phyloP scores from a whole-genome alignment of 2,113 vertebrate species.

The Gymnocephalus cernua region DNA sequence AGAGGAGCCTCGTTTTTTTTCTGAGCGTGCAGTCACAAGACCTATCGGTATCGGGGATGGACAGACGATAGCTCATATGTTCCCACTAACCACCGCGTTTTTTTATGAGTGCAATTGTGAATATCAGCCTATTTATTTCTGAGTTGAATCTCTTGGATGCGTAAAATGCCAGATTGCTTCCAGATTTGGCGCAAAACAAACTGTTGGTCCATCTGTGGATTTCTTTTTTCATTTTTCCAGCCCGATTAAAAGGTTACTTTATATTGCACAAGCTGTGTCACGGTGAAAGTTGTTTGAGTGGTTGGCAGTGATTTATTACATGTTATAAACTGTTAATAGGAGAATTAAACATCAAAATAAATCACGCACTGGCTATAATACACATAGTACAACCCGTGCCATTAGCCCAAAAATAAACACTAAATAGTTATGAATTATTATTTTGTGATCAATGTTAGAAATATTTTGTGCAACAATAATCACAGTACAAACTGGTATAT shows the following conservation, averaged over 20 bases:
- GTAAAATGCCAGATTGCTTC: background rate
- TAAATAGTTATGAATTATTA: background rate
- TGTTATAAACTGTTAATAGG: background rate
- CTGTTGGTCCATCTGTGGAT: background rate
- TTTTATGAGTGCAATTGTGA: background rate
- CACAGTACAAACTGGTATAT: background rate
- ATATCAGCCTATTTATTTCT: background rate
- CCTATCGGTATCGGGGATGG: background rate
- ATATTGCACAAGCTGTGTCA: background rate
- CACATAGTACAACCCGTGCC: too few species aligned
- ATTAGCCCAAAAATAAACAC: background rate
- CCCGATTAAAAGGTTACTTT: background rate
- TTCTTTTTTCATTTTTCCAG: background rate
- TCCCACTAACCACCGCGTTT: background rate
- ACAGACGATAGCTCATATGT: background rate
- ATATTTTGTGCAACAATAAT: background rate
- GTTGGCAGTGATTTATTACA: background rate
- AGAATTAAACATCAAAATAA: background rate
- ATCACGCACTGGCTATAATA: background rate
- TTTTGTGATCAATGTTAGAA: background rate
- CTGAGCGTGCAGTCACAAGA: background rate
- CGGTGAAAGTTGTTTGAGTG: background rate
- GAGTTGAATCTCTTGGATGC: background rate
- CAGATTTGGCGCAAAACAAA: background rate
- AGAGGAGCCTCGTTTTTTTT: background rate